phyloP scores from a whole-genome alignment of 2,797 vertebrate species.

The Malurus leucopterus region DNA sequence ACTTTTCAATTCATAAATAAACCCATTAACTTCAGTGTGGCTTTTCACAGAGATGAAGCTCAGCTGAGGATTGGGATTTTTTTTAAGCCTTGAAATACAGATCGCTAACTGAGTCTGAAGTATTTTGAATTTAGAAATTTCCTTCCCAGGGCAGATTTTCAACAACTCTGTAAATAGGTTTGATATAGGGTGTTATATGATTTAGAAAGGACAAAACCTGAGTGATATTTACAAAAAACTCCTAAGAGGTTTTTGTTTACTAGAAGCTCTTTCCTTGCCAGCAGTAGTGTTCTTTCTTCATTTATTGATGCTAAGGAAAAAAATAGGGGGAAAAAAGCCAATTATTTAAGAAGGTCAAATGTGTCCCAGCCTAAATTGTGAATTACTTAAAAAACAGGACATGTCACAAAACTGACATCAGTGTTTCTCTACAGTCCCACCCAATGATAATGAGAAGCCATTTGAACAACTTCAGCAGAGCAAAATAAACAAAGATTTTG shows the following conservation, averaged over 20 bases:
- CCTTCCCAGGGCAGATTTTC: not conserved
- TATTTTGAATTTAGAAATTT: not conserved
- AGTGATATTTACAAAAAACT: conserved; percentile 10
- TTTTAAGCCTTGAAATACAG: not conserved
- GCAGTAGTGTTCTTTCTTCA: conserved; percentile 1
- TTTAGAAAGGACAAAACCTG: not conserved
- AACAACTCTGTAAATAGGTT: not conserved
- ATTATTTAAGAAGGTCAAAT: conserved; percentile 28
- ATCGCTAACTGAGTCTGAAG: not conserved
- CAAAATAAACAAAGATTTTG: conserved; percentile 32
- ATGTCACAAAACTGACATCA: conserved; percentile 56
- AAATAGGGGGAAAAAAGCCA: not conserved
- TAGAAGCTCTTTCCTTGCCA: conserved; percentile 1
- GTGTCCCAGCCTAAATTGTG: conserved; percentile 19
- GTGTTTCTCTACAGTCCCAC: conserved; percentile 49
- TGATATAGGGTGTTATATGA: not conserved
- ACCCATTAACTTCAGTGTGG: not conserved
- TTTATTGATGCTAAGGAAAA: not conserved
- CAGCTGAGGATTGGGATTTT: not conserved
- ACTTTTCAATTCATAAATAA: not conserved
- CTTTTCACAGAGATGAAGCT: not conserved
- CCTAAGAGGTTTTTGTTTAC: not conserved
- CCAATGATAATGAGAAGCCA: conserved; percentile 51
- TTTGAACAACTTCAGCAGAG: conserved; percentile 14
- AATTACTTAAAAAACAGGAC: conserved; percentile 43